Base-by-base conservation (phyloP, 2,888 invertebrate genomes). In the Dioctria rufipes region DNA sequence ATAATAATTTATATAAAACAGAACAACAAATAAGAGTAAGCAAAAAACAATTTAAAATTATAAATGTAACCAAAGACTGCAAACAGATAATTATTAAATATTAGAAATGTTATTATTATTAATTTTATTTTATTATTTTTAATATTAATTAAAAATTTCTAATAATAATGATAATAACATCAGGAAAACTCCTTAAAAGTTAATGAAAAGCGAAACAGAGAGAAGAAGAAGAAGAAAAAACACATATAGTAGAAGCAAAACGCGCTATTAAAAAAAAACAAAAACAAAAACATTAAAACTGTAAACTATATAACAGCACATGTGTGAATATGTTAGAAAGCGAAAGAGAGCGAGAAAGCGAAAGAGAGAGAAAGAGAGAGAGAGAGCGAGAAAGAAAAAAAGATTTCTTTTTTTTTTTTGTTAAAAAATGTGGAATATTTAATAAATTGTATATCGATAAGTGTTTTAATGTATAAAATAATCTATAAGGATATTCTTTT, bases 41-140 rank as follows among this genome's bases (percentile, higher is more conserved):
- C 84, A 83, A 25, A 25, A 25, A 84, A 86, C 87, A 85, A 86
- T 85, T 86, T 88, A 86, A 83, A 83, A 49, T 77, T 78, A 78
- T 78, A 78, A 85, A 84, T 89, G 87, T 89, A 89, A 89, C 89
- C 89, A 89, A 89, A 89, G 89, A 89, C 89, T 89, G 89, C 89
- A 89, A 78, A 89, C 88, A 89, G 88, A 89, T 89, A 88, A 89
- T 89, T 89, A 89, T 88, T 89, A 88, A 88, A 87, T 88, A 87
- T 88, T 88, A 89, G 88, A 88, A 86, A 87, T 87, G 86, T 88
- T 73, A 80, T 65, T 83, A 83, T 82, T 83, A 84, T 84, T 83
- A 83, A 83, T 84, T 83, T 84, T 82, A 83, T 84, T 84, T 83
- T 80, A 80, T 80, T 80, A 73, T 80, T 61, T 79, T 69, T 61